Percentiles rank a stretch among this genome's conserved stretches.
phyloP scores from a whole-genome alignment of 2,797 vertebrate species.

The Onychomys leucogaster region DNA sequence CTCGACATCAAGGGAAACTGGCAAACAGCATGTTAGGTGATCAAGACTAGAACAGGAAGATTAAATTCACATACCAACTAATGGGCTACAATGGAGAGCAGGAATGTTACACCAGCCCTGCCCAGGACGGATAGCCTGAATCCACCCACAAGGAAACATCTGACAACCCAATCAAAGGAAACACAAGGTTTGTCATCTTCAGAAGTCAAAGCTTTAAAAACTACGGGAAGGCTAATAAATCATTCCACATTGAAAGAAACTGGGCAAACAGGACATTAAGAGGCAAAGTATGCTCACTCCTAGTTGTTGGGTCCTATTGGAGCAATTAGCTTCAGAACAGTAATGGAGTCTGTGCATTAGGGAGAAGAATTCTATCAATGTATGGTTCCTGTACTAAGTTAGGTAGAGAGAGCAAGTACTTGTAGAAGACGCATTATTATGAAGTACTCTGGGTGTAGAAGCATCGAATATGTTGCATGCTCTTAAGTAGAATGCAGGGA shows the following conservation, averaged over 20 bases:
- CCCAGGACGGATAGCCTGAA: neutral
- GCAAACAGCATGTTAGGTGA: neutral
- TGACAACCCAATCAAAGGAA: neutral
- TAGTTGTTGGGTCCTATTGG: rapidly evolving
- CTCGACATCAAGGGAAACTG: neutral
- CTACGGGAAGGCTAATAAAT: neutral
- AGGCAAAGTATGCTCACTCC: neutral
- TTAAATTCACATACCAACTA: neutral
- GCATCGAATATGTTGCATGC: neutral
- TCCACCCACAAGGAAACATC: neutral
- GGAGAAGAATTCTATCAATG: neutral
- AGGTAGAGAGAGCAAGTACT: neutral
- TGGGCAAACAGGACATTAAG: neutral
- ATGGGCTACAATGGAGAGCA: neutral
- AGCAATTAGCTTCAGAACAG: neutral
- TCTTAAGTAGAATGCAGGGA: neutral
- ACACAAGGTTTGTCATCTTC: neutral
- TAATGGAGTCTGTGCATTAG: neutral
- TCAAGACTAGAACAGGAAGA: neutral
- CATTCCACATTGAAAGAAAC: neutral
- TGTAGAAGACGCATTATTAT: neutral
- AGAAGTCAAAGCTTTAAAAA: conserved; percentile 19
- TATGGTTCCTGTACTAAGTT: neutral
- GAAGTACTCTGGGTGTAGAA: neutral
- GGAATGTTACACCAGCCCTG: neutral